Conservation (phyloP, 2,797 vertebrate species). For the Xenopus petersii region DNA sequence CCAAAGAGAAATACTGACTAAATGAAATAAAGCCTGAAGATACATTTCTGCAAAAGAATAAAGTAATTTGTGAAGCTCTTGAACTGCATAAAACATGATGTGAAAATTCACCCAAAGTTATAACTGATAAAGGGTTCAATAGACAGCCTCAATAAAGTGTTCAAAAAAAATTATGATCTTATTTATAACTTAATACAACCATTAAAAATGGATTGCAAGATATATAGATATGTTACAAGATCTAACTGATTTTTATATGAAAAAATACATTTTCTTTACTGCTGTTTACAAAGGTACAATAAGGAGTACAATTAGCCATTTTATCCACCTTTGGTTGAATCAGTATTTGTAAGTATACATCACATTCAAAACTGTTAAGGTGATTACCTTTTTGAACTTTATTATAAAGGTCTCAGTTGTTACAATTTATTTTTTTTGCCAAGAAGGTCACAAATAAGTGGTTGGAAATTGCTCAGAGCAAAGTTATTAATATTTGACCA, state of each 20-base stretch:
- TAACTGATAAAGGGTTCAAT: background rate
- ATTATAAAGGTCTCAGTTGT: slow-evolving; percentile 3
- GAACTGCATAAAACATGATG: background rate
- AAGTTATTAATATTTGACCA: slow-evolving; percentile 3
- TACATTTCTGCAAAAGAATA: background rate
- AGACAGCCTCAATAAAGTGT: background rate
- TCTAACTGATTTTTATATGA: background rate
- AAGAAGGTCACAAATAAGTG: slow-evolving; percentile 27
- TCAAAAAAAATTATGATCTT: background rate
- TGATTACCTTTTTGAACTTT: background rate
- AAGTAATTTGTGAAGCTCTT: background rate
- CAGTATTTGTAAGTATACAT: background rate
- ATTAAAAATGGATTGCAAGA: background rate
- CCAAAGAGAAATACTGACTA: too few species aligned
- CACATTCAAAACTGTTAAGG: background rate
- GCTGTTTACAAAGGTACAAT: background rate
- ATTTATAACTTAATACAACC: background rate
- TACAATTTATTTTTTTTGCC: slow-evolving; percentile 8
- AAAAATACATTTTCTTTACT: background rate
- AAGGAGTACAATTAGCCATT: background rate
- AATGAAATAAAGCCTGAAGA: background rate
- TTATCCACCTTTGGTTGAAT: background rate
- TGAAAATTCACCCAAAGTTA: background rate
- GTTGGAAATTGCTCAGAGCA: background rate
- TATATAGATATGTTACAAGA: background rate